A percentile compares a stretch with the other conserved stretches of the same genome.
phyloP scores from a whole-genome alignment of 2,888 invertebrate species.

The Drosophila neutralis region DNA sequence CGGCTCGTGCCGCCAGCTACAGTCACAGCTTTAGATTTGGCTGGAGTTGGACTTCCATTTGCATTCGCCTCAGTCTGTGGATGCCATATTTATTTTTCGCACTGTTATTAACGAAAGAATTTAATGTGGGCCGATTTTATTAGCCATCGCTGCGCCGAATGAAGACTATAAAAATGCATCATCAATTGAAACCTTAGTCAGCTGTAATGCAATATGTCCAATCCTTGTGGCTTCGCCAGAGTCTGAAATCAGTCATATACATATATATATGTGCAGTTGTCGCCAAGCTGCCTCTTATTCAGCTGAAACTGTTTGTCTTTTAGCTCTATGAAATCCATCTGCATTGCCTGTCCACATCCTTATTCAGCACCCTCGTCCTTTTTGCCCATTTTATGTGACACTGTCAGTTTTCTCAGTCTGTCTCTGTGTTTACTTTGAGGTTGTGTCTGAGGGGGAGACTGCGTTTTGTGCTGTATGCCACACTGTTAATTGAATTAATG shows the following conservation, averaged over 20 bases:
- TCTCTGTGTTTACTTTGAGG: constrained; percentile 48
- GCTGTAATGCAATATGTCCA: constrained; percentile 43
- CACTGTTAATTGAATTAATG: constrained; percentile 73
- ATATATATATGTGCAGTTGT: neutral
- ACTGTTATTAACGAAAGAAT: constrained; percentile 39
- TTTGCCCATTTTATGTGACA: constrained; percentile 35
- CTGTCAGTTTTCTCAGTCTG: constrained; percentile 32
- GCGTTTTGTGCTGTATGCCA: constrained; percentile 19
- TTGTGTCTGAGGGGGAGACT: constrained; percentile 33
- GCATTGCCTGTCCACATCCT: constrained; percentile 34
- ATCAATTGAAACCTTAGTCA: constrained; percentile 51
- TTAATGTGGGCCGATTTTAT: constrained; percentile 46
- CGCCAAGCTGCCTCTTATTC: constrained; percentile 19
- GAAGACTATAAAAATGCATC: constrained; percentile 19
- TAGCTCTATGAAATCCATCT: constrained; percentile 53
- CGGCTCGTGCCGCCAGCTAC: constrained; percentile 36
- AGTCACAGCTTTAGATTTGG: constrained; percentile 1
- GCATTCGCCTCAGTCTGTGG: constrained; percentile 42
- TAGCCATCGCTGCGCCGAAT: constrained; percentile 11
- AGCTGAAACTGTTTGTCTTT: constrained; percentile 51
- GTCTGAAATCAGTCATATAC: constrained; percentile 25
- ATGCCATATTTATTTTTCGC: constrained; percentile 26
- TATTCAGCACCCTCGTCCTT: constrained; percentile 11
- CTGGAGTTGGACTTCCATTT: constrained; percentile 46
- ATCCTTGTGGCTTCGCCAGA: constrained; percentile 26